These are phyloP conservation scores for Phodopus roborovskii DNA, from an alignment of 2,113 vertebrate genomes.

Conservation along the genomic window DNA sequence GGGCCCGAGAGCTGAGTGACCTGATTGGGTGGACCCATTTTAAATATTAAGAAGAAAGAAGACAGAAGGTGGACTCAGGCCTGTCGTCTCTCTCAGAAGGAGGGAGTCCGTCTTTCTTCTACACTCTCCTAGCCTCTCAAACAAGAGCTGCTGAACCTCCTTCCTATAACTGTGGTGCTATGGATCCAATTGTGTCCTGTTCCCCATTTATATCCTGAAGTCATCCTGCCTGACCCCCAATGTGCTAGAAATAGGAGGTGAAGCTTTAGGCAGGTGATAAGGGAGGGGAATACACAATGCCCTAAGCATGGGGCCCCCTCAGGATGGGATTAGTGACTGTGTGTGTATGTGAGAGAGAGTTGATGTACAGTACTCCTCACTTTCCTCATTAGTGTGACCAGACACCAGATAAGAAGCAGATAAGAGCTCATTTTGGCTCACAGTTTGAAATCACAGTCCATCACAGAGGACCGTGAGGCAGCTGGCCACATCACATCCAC, in stretches of 20 bases:
- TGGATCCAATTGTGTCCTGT: background rate
- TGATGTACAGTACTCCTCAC: background rate
- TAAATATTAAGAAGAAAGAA: background rate
- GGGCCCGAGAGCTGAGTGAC: rapidly evolving
- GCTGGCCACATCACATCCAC: background rate
- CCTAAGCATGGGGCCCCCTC: rapidly evolving
- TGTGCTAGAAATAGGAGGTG: background rate
- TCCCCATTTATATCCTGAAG: background rate
- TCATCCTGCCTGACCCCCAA: rapidly evolving
- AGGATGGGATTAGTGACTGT: background rate
- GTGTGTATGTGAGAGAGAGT: background rate
- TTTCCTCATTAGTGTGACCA: background rate
- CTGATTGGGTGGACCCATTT: background rate
- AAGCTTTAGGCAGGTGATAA: background rate
- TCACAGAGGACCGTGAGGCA: background rate
- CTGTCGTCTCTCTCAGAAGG: background rate
- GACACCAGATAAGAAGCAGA: background rate
- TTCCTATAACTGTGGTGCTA: no score
- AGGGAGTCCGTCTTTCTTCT: background rate
- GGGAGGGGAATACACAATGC: background rate
- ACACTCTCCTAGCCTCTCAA: no score
- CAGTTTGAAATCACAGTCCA: background rate
- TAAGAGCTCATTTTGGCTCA: background rate
- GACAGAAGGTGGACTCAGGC: background rate
- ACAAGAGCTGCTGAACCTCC: background rate